phyloP scores from a whole-genome alignment of 64 coral and sea anemone species.

The Astreopora myriophthalma region DNA sequence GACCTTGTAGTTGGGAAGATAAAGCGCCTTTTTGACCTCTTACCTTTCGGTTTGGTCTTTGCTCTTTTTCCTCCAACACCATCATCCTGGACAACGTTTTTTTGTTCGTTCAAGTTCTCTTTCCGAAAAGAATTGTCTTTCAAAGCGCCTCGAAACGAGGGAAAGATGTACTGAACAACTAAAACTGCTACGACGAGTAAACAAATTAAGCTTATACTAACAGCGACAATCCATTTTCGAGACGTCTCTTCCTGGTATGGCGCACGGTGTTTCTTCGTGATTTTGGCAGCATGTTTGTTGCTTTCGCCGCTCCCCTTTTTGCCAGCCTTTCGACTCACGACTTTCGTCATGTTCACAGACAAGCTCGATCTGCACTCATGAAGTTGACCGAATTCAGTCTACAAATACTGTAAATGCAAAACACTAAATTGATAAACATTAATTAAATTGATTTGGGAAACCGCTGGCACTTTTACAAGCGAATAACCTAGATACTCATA shows the following conservation, averaged over 20 bases:
- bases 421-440: background rate
- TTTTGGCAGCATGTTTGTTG: background rate
- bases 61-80: background rate
- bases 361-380: background rate
- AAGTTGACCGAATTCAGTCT: background rate
- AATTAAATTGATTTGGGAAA: background rate
- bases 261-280: background rate
- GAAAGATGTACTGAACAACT: background rate
- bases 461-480: too few species aligned
- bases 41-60: background rate
- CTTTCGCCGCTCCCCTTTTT: background rate
- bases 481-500: too few species aligned
- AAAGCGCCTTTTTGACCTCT: background rate
- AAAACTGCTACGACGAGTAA: background rate
- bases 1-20: too few species aligned
- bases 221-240: background rate
- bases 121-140: background rate
- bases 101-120: background rate
- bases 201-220: background rate
- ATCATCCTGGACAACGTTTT: background rate
- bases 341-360: slow-evolving; percentile 9
- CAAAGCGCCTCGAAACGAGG: background rate
- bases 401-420: background rate
- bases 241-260: background rate
- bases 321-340: background rate